Evolutionary conservation across 1,140 invertebrate species (phyloP), one percentile per base, ranked within the genome.

Genomic region (Anastrepha ludens): DNA sequence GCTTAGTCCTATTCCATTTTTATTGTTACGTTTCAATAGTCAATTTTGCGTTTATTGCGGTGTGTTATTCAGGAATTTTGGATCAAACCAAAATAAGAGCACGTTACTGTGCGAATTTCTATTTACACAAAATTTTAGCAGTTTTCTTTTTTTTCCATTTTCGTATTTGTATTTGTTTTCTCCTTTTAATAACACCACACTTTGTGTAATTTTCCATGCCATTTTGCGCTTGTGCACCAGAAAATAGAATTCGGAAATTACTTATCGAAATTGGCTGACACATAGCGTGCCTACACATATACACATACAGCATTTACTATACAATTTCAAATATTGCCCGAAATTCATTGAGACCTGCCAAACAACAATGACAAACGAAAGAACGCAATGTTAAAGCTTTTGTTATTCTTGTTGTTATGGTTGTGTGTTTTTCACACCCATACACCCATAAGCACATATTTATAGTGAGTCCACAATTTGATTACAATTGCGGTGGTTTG

Each of bases 41-140:
- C 65, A 70, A 3, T 70, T 70, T 70, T 70, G 39, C 39, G 3
- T 70, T 70, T 70, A 70, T 70, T 70, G 39, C 65, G 20, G 65
- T 70, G 39, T 29, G 65, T 41, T 64, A 29, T 2, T 2, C 29
- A 70, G 20, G 39, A 64, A 64, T 64, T 64, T 64, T 64, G 7
- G n/a, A 20, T 70, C 41, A 20, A 70, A 70, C 20, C 11, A n/a
- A 65, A 20, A 65, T 20, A 20, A 65, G 2, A 20, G n/a, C 17
- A 11, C 3, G 2, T 8, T 13, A 5, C 3, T 60, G 59, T 17
- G n/a, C 20, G 3, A 13, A 64, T 64, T 64, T 64, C 62, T 29
- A 64, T 64, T 64, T 64, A 64, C 62, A 64, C 15, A 13, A 8
- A 9, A 64, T 20, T 17, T 8, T 0, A 7, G n/a, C 17, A 2